Evolutionary conservation across 1,140 invertebrate species (phyloP), one percentile per base, ranked within the genome.

Genomic region (Hydropsyche tenuis): DNA sequence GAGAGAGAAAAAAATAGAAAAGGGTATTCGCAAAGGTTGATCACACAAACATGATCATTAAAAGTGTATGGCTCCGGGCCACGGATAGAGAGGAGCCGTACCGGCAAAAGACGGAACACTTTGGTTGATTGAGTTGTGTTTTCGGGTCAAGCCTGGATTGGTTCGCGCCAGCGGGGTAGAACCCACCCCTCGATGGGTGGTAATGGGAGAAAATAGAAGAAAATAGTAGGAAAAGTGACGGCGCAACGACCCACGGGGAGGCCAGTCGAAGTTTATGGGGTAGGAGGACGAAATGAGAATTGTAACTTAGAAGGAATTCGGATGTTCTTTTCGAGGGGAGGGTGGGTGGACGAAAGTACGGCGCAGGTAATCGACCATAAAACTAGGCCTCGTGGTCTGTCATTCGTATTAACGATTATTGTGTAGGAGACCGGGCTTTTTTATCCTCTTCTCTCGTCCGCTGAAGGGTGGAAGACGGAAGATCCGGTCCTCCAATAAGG

Each of bases 341-440:
- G 27, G 25, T 5, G 46, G 30, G 68, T 63, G 45, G 27, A n/a
- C 4, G 30, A 65, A 45, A 45, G 63, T 65, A 68, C 65, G 37
- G 20, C 43, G 43, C 72, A 77, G 75, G 75, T 77, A 77, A 77
- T 77, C 75, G 75, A 65, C 75, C 73, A 73, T 77, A 77, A 77
- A 77, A 73, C 72, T 70, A 73, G 72, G 63, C 30, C 75, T 74
- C 75, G 75, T 73, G 75, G 75, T 72, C 75, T 77, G 75, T 77
- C 75, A 74, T 77, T 77, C 72, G 75, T 77, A 77, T 77, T 77
- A 77, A 77, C 75, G 75, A 77, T 77, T 77, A 77, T 77, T 74
- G 75, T 74, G 73, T 68, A 48, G 73, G 56, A 27, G 71, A 77
- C 66, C 71, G 48, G 65, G 22, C 56, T 60, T 60, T 69, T 37